Base-by-base conservation (phyloP, 2,797 vertebrate species). In the Limnodromus scolopaceus region DNA sequence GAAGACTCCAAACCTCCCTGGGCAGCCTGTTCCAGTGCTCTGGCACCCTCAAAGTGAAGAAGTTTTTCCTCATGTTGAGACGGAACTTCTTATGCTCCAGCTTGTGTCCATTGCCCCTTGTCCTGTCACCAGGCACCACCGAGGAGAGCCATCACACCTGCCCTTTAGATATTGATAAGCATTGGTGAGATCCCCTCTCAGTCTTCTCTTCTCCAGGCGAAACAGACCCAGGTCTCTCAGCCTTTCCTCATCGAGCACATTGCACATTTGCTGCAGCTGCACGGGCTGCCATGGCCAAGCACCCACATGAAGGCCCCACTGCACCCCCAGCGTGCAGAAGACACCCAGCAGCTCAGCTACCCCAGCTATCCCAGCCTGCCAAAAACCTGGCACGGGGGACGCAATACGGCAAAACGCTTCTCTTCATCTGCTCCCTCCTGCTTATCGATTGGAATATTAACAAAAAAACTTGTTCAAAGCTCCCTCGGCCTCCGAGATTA, bases 401-500 rank as follows among this genome's bases (percentile, higher is more conserved):
- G 17, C 34, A 55, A 69, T 54, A 70, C 0, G 0, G 68, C 16
- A 74, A 80, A 95, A 89, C 24, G 53, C 49, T 65, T 82, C 84
- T 81, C 64, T 78, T 65, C 69, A 4, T 53, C 83, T 10, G 1
- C 51, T 84, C 60, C 81, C 66, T 77, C 4, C 1, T 41, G 82
- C 65, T 90, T 92, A 92, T 96, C 2, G 8, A 95, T 87, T 6
- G 22, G 61, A 83, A 88, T 92, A 96, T 85, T 87, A 93, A 94
- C 71, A 93, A 94, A 89, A 60, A 27, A 91, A 38, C 57, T 70
- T 53, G 71, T 60, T 93, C 92, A 95, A 90, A 97, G 83, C 80
- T 78, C 84, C n/a, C 70, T 89, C 3, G 0, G 84, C 81, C 68
- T 77, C 91, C 2, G 3, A 92, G 78, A 55, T 89, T 71, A 39